Evolutionary conservation across 2,113 vertebrate species (phyloP).

Genomic region (Glaucomys volans): DNA sequence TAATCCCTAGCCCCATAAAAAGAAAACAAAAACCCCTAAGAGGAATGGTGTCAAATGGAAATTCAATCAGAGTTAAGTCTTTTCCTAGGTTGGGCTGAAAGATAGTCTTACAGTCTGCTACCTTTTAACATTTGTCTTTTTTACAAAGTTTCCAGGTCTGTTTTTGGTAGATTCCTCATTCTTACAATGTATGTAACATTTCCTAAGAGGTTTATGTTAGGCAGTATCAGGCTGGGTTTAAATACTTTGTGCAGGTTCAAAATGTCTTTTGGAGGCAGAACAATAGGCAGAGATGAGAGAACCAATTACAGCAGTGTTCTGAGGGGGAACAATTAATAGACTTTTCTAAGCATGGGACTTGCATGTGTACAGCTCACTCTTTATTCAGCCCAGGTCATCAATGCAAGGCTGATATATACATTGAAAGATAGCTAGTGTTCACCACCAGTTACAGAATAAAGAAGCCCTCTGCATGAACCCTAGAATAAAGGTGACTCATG

Average conservation of each 20-base stretch:
- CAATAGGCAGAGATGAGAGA: not conserved
- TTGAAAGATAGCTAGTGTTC: not conserved
- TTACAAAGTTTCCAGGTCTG: not conserved
- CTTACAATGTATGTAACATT: not conserved
- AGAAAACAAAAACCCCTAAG: not conserved
- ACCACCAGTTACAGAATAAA: not conserved
- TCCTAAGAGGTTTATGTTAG: not conserved
- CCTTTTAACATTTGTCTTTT: not conserved
- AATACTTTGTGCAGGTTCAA: not conserved
- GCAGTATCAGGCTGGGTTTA: not conserved
- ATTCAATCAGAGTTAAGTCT: slow-evolving; percentile 22
- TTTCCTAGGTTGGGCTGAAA: not conserved
- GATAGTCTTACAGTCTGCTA: not conserved
- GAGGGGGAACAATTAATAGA: not conserved
- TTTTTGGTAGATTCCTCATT: not conserved
- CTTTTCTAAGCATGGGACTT: not conserved
- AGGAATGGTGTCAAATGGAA: not conserved
- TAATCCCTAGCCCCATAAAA: not conserved
- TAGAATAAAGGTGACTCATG: not conserved
- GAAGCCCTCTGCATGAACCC: not conserved
- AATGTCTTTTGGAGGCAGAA: not conserved
- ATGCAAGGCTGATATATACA: not conserved
- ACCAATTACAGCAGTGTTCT: not conserved
- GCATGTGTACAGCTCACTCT: not conserved
- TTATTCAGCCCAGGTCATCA: not conserved